Percentiles rank a stretch among this genome's conserved stretches.
These are phyloP conservation scores for Ptychochromis oligacanthus DNA, from an alignment of 2,113 vertebrate species.

Conservation along the genomic window DNA sequence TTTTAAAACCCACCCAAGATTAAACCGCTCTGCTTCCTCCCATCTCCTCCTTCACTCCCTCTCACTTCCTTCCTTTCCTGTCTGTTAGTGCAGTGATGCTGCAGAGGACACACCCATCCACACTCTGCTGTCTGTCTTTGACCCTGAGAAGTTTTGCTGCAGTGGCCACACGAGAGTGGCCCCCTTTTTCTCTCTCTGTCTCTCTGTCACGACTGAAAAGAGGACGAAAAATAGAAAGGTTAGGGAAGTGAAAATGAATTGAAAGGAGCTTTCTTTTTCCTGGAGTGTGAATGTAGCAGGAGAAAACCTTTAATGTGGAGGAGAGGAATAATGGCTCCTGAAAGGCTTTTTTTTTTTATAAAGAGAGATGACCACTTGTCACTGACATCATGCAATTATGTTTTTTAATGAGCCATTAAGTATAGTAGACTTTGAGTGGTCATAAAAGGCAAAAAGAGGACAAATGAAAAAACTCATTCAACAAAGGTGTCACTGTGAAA, in stretches of 20 bases:
- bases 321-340: slow-evolving; percentile 19
- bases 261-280: not conserved
- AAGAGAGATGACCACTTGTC: slow-evolving; percentile 25
- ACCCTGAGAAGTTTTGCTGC: slow-evolving; percentile 74
- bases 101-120: slow-evolving; percentile 77
- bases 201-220: not conserved
- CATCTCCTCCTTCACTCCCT: slow-evolving; percentile 6
- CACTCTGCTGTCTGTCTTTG: slow-evolving; percentile 45
- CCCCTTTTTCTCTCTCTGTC: not conserved
- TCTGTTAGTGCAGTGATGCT: slow-evolving; percentile 66
- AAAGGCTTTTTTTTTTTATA: slow-evolving; percentile 19
- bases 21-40: slow-evolving; percentile 40
- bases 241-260: not conserved
- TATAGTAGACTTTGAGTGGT: slow-evolving; percentile 3
- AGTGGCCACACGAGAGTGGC: slow-evolving; percentile 55
- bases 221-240: not conserved
- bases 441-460: slow-evolving; percentile 9
- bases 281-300: not conserved
- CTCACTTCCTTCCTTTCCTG: slow-evolving; percentile 17
- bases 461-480: slow-evolving; percentile 7
- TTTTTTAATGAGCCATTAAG: slow-evolving; percentile 42
- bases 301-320: not conserved
- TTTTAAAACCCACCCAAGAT: slow-evolving; percentile 42
- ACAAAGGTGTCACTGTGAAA: not conserved
- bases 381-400: slow-evolving; percentile 27